Base-by-base conservation (phyloP, 2,113 vertebrate genomes). In the Notechis scutatus region DNA sequence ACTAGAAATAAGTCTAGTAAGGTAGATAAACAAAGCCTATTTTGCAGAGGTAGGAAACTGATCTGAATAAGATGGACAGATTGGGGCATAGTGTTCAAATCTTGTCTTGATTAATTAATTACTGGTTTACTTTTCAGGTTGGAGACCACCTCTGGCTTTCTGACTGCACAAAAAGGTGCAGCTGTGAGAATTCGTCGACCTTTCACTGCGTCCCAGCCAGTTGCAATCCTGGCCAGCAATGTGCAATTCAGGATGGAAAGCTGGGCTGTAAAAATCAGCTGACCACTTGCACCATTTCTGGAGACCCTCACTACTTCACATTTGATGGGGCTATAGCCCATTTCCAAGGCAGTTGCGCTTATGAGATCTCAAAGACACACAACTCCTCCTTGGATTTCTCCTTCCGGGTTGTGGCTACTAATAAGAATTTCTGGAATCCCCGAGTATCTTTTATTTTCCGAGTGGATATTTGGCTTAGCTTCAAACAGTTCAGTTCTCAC, bases 321-420 rank as follows among this genome's bases (percentile, higher is more conserved):
- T 98, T 98, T 3, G 98, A 98, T 20, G 98, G 98, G 9, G 97
- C 97, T 1, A 14, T 98, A 59, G 95, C 96, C 34, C 97, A 98
- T 95, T 97, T 98, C 90, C 96, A 98, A 96, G 98, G 98, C 21
- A 97, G 97, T 47, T 98, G 98, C 29, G 96, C 97, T n/a, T 98
- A 98, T 10, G 87, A 96, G 92, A 95, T 98, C 34, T 8, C 97
- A 12, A 93, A 96, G 61, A 97, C 95, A 24, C 94, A 95, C 1
- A 47, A 61, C 7, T 94, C 4, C 9, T 54, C 94, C 0, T 18
- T 42, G 2, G 74, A 52, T 1, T 91, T 94, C 0, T 90, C 92
- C 64, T 98, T 97, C 90, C 94, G 85, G 0, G 94, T 97, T 4
- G 95, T 94, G 21, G 97, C 96, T 5, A 96, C 97, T 26, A 98